These are phyloP conservation scores for Phengaris arion DNA, from an alignment of 2,888 invertebrate species.

Conservation along the genomic window DNA sequence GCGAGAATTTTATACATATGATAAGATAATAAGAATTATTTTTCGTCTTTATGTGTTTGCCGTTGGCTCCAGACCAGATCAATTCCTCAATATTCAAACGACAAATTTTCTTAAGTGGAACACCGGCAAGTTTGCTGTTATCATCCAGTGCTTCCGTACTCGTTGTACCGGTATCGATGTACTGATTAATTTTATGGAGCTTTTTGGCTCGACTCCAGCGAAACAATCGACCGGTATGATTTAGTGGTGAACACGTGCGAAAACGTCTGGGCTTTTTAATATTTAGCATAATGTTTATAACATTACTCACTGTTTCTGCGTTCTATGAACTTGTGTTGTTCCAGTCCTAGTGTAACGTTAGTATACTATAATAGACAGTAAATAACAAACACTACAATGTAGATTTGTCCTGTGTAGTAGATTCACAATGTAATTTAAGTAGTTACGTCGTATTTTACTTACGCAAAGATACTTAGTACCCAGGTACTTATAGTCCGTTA, in stretches of 20 bases:
- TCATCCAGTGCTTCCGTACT: constrained; percentile 41
- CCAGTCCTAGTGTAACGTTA: constrained; percentile 16
- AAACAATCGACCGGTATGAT: constrained; percentile 66
- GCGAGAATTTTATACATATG: too few species aligned
- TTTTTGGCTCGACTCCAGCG: constrained; percentile 66
- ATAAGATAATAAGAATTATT: too few species aligned
- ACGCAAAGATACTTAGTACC: neutral
- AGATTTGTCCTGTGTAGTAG: neutral
- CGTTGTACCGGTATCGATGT: constrained; percentile 39
- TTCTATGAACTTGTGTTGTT: constrained; percentile 41
- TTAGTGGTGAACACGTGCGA: constrained; percentile 57
- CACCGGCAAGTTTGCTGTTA: neutral
- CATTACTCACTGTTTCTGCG: constrained; percentile 47
- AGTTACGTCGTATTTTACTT: neutral
- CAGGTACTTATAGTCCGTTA: too few species aligned
- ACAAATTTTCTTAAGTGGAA: neutral
- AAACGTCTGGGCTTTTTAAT: constrained; percentile 61
- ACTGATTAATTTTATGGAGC: constrained; percentile 45
- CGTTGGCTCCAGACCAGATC: neutral
- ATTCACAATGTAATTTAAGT: neutral
- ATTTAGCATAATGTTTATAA: constrained; percentile 47
- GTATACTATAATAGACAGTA: too few species aligned
- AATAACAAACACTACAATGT: neutral
- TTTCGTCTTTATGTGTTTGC: too few species aligned
- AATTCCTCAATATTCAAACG: neutral